Base-by-base conservation (phyloP, 2,113 vertebrate genomes). In the Chroicocephalus ridibundus region DNA sequence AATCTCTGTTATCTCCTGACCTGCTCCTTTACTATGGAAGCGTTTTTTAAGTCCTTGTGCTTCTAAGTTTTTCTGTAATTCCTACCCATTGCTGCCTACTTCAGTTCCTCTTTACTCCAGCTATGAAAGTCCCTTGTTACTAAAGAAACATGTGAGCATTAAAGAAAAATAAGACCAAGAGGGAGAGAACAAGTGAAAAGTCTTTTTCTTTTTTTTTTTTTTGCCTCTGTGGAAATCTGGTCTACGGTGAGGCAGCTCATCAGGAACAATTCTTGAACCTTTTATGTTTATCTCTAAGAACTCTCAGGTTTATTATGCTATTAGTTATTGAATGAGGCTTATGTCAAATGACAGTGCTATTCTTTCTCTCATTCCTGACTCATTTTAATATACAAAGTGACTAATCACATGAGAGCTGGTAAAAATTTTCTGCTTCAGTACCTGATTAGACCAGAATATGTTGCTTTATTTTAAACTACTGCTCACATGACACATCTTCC, bases 201-300 rank as follows among this genome's bases (percentile, higher is more conserved):
- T 6, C 3, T 22, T 16, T 0, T 0, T 11, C 11, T 22, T 44
- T 20, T 52, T 27, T 31, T 36, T 32, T 40, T 34, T 15, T 57
- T 7, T 15, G 4, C 46, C 15, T 81, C 24, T 52, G 3, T 57
- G 32, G 42, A 83, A 42, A 79, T 90, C 52, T 2, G 4, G 51
- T 66, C 38, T 22, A 79, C 60, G 18, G 5, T 62, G 40, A 70
- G n/a, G 5, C 10, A 71, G 44, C 15, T 52, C 17, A 52, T 64
- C 13, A 70, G 57, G 36, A 72, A 11, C n/a, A 58, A 47, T 29
- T 79, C 32, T 65, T 79, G 40, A 58, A 75, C 85, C 4, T 71
- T 74, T 79, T 18, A 18, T 62, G 6, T 24, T 89, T 83, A 11
- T 68, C 29, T 82, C 21, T 68, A 69, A 77, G 44, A 88, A 27